Conservation (phyloP, 2,888 invertebrate genomes). For the Emmelina monodactyla region DNA sequence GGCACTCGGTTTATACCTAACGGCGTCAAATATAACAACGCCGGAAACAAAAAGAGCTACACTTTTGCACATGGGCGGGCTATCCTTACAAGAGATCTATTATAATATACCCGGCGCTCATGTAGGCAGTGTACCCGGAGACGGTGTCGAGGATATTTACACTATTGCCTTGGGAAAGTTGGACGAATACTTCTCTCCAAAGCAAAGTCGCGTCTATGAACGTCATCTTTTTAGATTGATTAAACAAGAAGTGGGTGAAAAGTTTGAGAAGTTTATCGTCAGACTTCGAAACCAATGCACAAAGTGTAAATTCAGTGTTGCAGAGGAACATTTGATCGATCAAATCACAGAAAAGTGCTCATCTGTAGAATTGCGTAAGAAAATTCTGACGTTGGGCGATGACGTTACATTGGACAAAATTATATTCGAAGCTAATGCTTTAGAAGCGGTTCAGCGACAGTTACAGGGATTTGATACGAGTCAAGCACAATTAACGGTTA, state of each 20-base stretch:
- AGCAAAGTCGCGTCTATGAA: constrained; percentile 19
- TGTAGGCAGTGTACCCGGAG: not conserved
- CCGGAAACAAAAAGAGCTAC: constrained; percentile 5
- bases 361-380: constrained; percentile 12
- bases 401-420: constrained; percentile 13
- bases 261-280: constrained; percentile 23
- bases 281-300: constrained; percentile 13
- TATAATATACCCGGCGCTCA: constrained; percentile 10
- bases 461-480: too few species aligned
- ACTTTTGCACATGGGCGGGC: constrained; percentile 8
- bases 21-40: constrained; percentile 1
- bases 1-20: constrained; percentile 3
- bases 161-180: constrained; percentile 12
- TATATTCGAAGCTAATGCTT: constrained; percentile 16
- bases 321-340: constrained; percentile 12
- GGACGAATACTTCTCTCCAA: constrained; percentile 19
- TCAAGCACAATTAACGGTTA: too few species aligned
- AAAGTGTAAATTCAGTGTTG: constrained; percentile 11
- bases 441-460: constrained; percentile 15
- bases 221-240: constrained; percentile 21
- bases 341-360: constrained; percentile 14
- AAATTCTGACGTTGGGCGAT: constrained; percentile 15
- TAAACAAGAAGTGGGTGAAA: constrained; percentile 22
- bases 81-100: constrained; percentile 12
- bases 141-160: constrained; percentile 5